Evolutionary conservation across 2,113 vertebrate genomes (phyloP), one percentile per base, ranked within the genome.

Genomic region (Henicopernis longicauda): DNA sequence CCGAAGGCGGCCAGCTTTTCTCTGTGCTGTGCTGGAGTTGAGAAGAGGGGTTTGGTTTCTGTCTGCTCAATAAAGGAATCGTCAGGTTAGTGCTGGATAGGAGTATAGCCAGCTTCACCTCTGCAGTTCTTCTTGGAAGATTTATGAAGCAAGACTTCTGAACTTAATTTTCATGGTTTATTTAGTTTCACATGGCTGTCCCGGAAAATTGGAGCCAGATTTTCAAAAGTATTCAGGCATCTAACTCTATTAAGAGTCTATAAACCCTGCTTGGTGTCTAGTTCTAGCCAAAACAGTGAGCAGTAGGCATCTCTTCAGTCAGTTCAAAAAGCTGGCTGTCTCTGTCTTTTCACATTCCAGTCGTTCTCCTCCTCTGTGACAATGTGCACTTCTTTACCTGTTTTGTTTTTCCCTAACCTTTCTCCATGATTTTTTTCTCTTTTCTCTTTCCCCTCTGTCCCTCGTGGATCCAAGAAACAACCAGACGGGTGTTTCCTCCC

Each of bases 111-210:
- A 15, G 84, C 63, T 31, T 61, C 40, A 6, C 21, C 29, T 20
- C 59, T 7, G 18, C 6, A 1, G 0, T 27, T 31, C n/a, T 3
- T 15, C 10, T 6, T 3, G 1, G 2, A 8, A 18, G n/a, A 12
- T 20, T 49, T 2, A 31, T 4, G 6, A 22, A 59, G 29, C 73
- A 11, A 32, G 61, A 16, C 10, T 84, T 7, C 42, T 25, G n/a
- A 69, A 27, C 15, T 47, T 58, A 16, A 0, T 49, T 74, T 62
- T 55, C 38, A 2, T 22, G 3, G 3, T 63, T 93, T 58, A 3
- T 78, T 82, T 63, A 16, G 65, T 71, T 82, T 79, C 31, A 7
- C 11, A 0, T 32, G 36, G 57, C 42, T 49, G 0, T 63, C 54
- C 36, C 0, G 1, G 71, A 54, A 55, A 59, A 65, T 3, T 13